Conservation (phyloP, 2,888 invertebrate species). For the Ametastegia equiseti region DNA sequence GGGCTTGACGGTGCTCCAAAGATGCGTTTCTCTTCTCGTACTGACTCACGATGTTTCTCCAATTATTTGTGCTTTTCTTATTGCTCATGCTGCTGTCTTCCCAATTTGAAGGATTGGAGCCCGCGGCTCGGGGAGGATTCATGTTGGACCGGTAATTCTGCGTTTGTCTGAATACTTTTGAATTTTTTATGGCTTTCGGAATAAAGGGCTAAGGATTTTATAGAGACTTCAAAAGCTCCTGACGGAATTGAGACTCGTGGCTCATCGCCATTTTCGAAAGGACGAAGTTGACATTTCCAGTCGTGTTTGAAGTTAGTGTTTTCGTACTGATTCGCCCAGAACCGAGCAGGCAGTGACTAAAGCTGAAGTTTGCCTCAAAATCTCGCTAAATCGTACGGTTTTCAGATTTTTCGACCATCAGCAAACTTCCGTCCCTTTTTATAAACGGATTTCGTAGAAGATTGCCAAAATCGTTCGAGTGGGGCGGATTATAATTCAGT, state of each 20-base stretch:
- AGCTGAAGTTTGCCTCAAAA: too few relatives aligned
- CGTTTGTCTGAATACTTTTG: background rate
- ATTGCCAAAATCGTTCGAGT: conserved; percentile 20
- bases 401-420: background rate
- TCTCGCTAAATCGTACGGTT: too few relatives aligned
- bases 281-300: background rate
- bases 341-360: background rate
- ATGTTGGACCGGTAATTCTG: background rate
- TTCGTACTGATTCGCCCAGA: background rate
- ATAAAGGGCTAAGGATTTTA: conserved; percentile 3
- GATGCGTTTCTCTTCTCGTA: conserved; percentile 39
- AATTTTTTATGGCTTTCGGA: background rate
- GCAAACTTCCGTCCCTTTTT: too few relatives aligned
- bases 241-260: background rate
- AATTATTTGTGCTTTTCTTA: background rate
- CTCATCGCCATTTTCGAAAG: background rate
- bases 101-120: background rate
- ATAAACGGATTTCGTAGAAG: background rate
- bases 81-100: background rate
- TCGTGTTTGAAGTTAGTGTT: background rate
- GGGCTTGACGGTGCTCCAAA: conserved; percentile 30
- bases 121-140: background rate
- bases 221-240: background rate
- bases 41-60: conserved; percentile 24
- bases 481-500: background rate